Percentiles rank a stretch among this genome's conserved stretches.
phyloP scores from a whole-genome alignment of 2,888 invertebrate genomes.

The Callyntrura guangdongensis region DNA sequence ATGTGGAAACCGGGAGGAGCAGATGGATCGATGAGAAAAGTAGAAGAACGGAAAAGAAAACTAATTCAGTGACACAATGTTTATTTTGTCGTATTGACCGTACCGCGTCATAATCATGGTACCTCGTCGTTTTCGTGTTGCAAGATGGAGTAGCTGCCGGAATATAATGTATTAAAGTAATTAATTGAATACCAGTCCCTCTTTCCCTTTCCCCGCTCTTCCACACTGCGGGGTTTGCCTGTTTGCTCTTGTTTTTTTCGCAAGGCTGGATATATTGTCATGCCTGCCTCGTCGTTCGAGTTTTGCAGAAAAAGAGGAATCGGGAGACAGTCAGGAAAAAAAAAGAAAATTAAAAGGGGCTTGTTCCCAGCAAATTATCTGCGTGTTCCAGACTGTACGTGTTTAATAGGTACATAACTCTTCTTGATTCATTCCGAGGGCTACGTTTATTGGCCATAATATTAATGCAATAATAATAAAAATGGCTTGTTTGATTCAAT shows the following conservation, averaged over 20 bases:
- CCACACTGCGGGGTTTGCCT: not conserved
- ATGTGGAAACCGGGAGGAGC: not conserved
- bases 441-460: constrained; percentile 54
- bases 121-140: not conserved
- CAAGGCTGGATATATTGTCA: not conserved
- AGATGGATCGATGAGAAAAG: constrained; percentile 44
- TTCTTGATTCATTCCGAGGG: constrained; percentile 55
- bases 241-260: not conserved
- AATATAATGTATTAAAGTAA: constrained; percentile 33
- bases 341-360: constrained; percentile 44
- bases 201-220: not conserved
- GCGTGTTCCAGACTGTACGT: constrained; percentile 11
- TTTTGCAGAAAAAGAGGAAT: not conserved
- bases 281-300: not conserved
- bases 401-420: constrained; percentile 54
- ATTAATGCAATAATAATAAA: constrained; percentile 55
- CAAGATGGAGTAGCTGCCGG: not conserved
- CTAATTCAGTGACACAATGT: constrained; percentile 8
- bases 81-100: constrained; percentile 6
- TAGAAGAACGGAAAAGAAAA: not conserved
- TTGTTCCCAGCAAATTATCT: constrained; percentile 26
- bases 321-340: not conserved
- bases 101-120: constrained; percentile 18
- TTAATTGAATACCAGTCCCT: constrained; percentile 35
- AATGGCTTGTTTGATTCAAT: constrained; percentile 60